These are phyloP conservation scores for Siniperca chuatsi DNA, from an alignment of 2,113 vertebrate genomes.

Conservation along the genomic window DNA sequence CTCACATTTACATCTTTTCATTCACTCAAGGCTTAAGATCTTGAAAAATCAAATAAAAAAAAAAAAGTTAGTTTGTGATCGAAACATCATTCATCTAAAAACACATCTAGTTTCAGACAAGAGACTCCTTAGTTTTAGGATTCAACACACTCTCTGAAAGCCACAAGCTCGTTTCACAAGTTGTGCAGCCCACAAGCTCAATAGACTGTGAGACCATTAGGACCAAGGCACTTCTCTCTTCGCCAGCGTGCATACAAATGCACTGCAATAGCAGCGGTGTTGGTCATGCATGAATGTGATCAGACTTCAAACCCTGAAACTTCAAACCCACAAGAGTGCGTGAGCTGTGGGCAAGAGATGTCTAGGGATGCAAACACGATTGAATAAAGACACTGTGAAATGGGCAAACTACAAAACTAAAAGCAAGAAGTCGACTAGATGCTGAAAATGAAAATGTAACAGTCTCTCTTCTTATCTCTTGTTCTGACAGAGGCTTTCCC, in stretches of 20 bases:
- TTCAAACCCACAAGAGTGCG: conserved; percentile 12
- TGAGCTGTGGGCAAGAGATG: background rate
- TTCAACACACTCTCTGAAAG: conserved; percentile 6
- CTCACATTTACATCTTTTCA: background rate
- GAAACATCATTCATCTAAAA: background rate
- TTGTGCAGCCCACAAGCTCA: conserved; percentile 36
- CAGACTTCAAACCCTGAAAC: conserved; percentile 54
- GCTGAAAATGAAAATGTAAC: background rate
- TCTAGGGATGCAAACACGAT: background rate
- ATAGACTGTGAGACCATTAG: conserved; percentile 54
- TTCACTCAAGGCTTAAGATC: background rate
- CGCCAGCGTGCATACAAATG: conserved; percentile 68
- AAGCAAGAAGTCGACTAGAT: background rate
- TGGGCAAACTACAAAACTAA: background rate
- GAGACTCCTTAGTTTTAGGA: background rate
- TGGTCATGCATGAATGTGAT: conserved; percentile 65
- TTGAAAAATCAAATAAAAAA: background rate
- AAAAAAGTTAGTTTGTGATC: background rate
- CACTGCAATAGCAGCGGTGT: conserved; percentile 4
- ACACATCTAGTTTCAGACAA: background rate
- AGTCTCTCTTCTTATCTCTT: background rate
- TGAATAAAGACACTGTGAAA: conserved; percentile 7
- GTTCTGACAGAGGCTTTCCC: background rate
- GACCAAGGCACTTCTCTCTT: conserved; percentile 2
- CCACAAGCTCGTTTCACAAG: conserved; percentile 40